phyloP scores from a whole-genome alignment of 2,888 invertebrate species.

The Mythimna pallens region DNA sequence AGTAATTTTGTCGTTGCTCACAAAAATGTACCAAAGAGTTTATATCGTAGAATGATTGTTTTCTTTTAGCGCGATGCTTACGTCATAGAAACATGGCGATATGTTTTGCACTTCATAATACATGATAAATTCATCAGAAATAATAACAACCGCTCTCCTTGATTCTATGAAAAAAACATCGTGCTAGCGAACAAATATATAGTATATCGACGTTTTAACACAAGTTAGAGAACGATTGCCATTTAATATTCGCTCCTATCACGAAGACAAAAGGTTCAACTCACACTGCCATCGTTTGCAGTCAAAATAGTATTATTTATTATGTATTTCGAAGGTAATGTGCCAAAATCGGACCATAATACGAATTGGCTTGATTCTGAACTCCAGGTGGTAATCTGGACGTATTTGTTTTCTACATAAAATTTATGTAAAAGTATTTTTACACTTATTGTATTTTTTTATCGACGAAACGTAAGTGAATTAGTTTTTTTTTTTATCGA shows the following conservation, averaged over 20 bases:
- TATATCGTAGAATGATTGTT: slow-evolving; percentile 77
- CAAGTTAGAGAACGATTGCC: slow-evolving; percentile 42
- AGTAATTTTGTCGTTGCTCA: slow-evolving; percentile 85
- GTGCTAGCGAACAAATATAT: slow-evolving; percentile 50
- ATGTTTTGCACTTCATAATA: slow-evolving; percentile 39
- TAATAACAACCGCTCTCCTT: slow-evolving; percentile 27
- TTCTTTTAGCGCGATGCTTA: slow-evolving; percentile 64
- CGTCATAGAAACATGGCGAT: slow-evolving; percentile 56
- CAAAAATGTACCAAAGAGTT: slow-evolving; percentile 89
- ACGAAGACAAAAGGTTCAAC: slow-evolving; percentile 38
- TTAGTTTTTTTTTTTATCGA: slow-evolving; percentile 58
- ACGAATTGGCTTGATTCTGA: slow-evolving; percentile 74
- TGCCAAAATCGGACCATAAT: slow-evolving; percentile 88
- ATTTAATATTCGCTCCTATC: slow-evolving; percentile 54
- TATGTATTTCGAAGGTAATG: slow-evolving; percentile 78
- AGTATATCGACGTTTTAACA: slow-evolving; percentile 43
- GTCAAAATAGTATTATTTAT: slow-evolving; percentile 78
- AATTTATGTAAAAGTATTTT: slow-evolving; percentile 71
- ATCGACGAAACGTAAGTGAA: slow-evolving; percentile 76
- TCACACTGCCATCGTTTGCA: slow-evolving; percentile 64
- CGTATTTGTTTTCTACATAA: slow-evolving; percentile 64
- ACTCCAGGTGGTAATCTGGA: slow-evolving; percentile 69
- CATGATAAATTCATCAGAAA: slow-evolving; percentile 25
- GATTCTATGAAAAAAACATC: slow-evolving; percentile 51
- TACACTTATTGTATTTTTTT: slow-evolving; percentile 70